A percentile compares a stretch with the other conserved stretches of the same genome.
Conservation (phyloP, 2,888 invertebrate species). For the Polydrusus tereticollis region DNA sequence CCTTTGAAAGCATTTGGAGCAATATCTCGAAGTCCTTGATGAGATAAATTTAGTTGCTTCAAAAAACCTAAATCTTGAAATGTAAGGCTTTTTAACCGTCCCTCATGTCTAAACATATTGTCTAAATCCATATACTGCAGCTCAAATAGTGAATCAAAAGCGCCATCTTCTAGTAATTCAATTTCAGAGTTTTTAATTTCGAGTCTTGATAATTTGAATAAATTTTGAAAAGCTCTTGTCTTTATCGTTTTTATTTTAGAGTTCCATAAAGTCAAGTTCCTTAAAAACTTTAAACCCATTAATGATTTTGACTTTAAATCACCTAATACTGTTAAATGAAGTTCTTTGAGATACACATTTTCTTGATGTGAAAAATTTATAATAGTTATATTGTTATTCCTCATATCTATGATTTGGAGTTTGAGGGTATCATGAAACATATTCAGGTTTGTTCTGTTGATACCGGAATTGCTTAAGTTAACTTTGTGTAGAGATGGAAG, state of each 20-base stretch:
- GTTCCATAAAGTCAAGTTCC: neutral
- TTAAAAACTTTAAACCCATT: neutral
- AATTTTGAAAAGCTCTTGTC: neutral
- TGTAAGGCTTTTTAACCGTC: neutral
- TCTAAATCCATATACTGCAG: neutral
- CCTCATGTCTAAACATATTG: neutral
- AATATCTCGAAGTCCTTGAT: neutral
- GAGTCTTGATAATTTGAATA: neutral
- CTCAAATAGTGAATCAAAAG: neutral
- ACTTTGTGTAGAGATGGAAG: neutral
- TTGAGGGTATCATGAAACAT: neutral
- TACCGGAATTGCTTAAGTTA: neutral
- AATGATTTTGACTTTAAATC: neutral
- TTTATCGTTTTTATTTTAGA: neutral
- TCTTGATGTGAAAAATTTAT: neutral
- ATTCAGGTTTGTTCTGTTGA: neutral
- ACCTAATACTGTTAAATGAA: neutral
- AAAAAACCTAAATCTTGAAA: neutral
- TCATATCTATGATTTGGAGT: neutral
- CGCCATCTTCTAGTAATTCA: neutral
- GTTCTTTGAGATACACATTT: neutral
- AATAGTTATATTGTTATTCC: neutral
- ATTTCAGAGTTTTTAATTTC: neutral
- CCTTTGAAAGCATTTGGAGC: conserved; percentile 18
- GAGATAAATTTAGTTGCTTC: neutral